These are phyloP conservation scores for Lycocorax pyrrhopterus DNA, from an alignment of 2,113 vertebrate genomes.

Conservation along the genomic window DNA sequence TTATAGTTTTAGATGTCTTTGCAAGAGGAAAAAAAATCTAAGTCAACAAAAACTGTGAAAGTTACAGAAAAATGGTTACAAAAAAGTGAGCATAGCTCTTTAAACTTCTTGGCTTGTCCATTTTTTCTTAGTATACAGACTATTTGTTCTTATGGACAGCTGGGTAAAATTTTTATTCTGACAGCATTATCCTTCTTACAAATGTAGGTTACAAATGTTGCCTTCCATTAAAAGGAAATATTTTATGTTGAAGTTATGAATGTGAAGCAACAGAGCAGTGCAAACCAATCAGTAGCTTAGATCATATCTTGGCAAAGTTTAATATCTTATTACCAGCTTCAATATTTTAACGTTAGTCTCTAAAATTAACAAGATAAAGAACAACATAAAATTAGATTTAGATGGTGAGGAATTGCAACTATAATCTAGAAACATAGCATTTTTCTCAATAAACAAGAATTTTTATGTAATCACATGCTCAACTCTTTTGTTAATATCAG, in stretches of 20 bases:
- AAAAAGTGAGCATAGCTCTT: neutral
- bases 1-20: too few relatives aligned
- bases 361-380: conserved; percentile 4
- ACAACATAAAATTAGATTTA: neutral
- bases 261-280: neutral
- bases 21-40: too few relatives aligned
- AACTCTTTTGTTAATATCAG: neutral
- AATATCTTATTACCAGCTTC: neutral
- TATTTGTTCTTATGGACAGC: neutral
- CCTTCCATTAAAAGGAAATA: neutral
- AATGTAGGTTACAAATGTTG: neutral
- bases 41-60: neutral
- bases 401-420: neutral
- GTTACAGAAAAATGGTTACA: neutral
- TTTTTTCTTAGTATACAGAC: neutral
- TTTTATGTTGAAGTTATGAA: neutral
- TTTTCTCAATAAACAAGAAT: neutral
- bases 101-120: neutral
- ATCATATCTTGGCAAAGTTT: neutral
- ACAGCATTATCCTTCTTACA: neutral
- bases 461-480: neutral
- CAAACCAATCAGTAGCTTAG: neutral
- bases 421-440: neutral
- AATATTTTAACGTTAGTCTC: neutral
- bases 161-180: neutral